Conservation (phyloP, 2,113 vertebrate genomes). For the Tragulus kanchil region DNA sequence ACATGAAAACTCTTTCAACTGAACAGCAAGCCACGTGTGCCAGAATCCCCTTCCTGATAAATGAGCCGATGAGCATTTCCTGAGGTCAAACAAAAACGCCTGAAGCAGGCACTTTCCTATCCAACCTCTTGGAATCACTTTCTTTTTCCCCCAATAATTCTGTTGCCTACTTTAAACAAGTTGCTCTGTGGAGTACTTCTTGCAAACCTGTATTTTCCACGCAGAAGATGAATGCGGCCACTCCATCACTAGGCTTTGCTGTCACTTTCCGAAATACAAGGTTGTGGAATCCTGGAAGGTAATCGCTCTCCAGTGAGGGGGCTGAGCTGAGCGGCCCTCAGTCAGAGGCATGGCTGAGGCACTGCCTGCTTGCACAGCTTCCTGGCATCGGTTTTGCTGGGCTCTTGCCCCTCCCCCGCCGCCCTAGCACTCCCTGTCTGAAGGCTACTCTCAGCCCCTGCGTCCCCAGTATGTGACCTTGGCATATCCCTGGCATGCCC, state of each 20-base stretch:
- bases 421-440: neutral
- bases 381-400: neutral
- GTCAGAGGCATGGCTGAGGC: rapidly evolving
- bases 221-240: neutral
- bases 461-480: neutral
- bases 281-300: neutral
- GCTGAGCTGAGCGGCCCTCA: neutral
- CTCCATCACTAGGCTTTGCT: neutral
- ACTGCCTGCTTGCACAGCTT: neutral
- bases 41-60: slow-evolving; percentile 37
- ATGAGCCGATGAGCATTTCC: slow-evolving; percentile 49
- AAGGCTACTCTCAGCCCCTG: neutral
- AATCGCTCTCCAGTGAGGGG: neutral
- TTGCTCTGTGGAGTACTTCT: neutral
- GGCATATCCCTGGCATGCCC: neutral
- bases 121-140: neutral
- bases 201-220: neutral
- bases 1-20: neutral
- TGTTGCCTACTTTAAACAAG: neutral
- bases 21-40: slow-evolving; percentile 4
- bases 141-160: neutral
- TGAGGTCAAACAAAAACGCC: neutral
- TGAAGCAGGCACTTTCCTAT: slow-evolving; percentile 3
- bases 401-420: too few relatives aligned
- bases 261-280: neutral